Conservation (phyloP, 1,140 invertebrate species). For the Panagrolaimus sp. region DNA sequence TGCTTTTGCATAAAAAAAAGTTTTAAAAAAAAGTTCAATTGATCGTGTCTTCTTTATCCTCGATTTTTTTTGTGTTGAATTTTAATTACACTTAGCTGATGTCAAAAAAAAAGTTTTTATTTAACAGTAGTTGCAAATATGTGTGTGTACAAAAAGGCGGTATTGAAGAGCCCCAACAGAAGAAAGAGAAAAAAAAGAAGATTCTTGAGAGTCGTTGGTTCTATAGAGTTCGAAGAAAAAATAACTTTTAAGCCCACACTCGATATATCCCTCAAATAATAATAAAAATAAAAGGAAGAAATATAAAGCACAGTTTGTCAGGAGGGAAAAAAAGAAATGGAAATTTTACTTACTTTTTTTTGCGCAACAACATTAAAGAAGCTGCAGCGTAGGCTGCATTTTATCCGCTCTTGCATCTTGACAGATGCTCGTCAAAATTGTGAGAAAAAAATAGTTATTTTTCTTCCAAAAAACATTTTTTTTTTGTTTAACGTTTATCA, state of each 20-base stretch:
- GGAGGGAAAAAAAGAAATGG: no score
- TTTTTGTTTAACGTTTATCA: not conserved
- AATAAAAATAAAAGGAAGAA: no score
- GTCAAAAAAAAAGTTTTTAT: no score
- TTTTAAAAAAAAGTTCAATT: no score
- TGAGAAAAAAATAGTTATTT: not conserved
- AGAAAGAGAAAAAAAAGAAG: not conserved
- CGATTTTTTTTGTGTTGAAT: no score
- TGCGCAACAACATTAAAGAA: not conserved
- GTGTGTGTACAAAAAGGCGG: conserved; percentile 8
- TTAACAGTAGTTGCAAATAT: not conserved
- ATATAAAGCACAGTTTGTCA: no score
- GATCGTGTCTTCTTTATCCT: no score
- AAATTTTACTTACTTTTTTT: not conserved
- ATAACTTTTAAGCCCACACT: not conserved
- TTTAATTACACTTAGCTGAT: no score
- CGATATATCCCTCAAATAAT: no score
- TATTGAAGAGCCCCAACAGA: not conserved
- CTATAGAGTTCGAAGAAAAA: not conserved
- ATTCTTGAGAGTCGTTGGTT: conserved; percentile 9
- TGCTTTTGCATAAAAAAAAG: no score
- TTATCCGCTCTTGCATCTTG: not conserved
- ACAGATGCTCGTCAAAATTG: not conserved
- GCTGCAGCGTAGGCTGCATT: not conserved
- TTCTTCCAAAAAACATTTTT: not conserved